Evolutionary conservation across 2,888 invertebrate species (phyloP).

Genomic region (Leptinotarsa haldemani): DNA sequence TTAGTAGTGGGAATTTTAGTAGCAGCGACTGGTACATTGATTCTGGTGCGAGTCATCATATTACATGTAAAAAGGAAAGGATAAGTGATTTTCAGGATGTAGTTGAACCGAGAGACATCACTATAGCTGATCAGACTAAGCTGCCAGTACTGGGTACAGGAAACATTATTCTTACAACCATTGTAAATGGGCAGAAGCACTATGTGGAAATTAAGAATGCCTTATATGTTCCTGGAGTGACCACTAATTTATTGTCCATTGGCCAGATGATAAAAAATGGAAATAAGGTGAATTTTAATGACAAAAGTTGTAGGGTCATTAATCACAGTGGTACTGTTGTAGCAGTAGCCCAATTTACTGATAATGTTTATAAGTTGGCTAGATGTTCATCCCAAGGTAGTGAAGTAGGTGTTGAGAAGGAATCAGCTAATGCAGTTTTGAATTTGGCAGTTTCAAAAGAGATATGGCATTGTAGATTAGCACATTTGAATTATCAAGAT

Average conservation of each 20-base stretch:
- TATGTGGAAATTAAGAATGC: constrained; percentile 25
- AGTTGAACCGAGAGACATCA: constrained; percentile 23
- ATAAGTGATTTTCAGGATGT: constrained; percentile 16
- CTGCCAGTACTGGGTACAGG: constrained; percentile 28
- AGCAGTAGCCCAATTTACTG: constrained; percentile 1
- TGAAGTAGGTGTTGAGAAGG: background rate
- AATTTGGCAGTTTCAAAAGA: constrained; percentile 8
- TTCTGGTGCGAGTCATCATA: constrained; percentile 6
- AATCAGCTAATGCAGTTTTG: constrained; percentile 6
- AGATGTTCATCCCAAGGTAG: background rate
- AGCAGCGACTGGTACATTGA: constrained; percentile 42
- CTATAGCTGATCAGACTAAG: constrained; percentile 31
- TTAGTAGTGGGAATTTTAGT: background rate
- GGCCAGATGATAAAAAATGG: constrained; percentile 26
- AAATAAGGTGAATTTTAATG: constrained; percentile 4
- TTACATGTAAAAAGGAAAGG: constrained; percentile 37
- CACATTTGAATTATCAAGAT: constrained; percentile 21
- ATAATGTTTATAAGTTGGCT: constrained; percentile 9
- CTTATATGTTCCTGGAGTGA: constrained; percentile 28
- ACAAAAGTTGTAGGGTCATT: constrained; percentile 32
- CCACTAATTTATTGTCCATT: constrained; percentile 37
- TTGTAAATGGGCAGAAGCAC: constrained; percentile 17
- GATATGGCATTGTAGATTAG: constrained; percentile 34
- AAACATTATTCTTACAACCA: constrained; percentile 20
- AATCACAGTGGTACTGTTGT: constrained; percentile 5